These are phyloP conservation scores for Hyles euphorbiae DNA, from an alignment of 1,140 invertebrate genomes.

Conservation along the genomic window DNA sequence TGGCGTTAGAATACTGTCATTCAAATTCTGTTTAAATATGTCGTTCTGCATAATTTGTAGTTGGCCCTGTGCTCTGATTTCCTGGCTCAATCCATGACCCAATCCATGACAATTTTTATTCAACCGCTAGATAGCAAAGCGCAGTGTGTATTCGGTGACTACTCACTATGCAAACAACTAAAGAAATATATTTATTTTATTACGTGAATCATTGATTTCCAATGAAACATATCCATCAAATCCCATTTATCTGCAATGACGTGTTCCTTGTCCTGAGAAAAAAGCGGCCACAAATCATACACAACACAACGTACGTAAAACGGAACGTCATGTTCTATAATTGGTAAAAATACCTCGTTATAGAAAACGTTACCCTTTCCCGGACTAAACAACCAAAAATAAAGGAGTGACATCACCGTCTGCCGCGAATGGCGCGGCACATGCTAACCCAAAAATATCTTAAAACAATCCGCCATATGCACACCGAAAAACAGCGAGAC, in stretches of 20 bases:
- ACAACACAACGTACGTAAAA: conserved; percentile 5
- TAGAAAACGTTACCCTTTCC: conserved; percentile 56
- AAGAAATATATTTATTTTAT: conserved; percentile 7
- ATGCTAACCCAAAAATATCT: conserved; percentile 69
- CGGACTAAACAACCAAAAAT: conserved; percentile 53
- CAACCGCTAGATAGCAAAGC: too few species aligned
- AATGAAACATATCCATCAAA: conserved; percentile 4
- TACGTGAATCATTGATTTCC: conserved; percentile 9
- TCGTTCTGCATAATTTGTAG: too few species aligned
- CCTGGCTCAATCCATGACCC: too few species aligned
- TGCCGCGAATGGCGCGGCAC: conserved; percentile 64
- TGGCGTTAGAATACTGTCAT: too few species aligned
- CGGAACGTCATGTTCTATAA: conserved; percentile 27
- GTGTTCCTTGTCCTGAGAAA: conserved; percentile 1
- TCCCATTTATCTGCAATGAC: conserved; percentile 7
- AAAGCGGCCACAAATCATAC: conserved; percentile 3
- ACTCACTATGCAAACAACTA: neutral
- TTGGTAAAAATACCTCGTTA: conserved; percentile 25
- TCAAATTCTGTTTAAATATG: too few species aligned
- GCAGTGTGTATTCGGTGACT: too few species aligned
- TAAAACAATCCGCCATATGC: conserved; percentile 66
- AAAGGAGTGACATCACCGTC: conserved; percentile 65
- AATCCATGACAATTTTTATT: too few species aligned
- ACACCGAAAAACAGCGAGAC: conserved; percentile 48
- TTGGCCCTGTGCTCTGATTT: too few species aligned